Evolutionary conservation across 2,888 invertebrate species (phyloP), one percentile per base, ranked within the genome.

Genomic region (Megastigmus dorsalis): DNA sequence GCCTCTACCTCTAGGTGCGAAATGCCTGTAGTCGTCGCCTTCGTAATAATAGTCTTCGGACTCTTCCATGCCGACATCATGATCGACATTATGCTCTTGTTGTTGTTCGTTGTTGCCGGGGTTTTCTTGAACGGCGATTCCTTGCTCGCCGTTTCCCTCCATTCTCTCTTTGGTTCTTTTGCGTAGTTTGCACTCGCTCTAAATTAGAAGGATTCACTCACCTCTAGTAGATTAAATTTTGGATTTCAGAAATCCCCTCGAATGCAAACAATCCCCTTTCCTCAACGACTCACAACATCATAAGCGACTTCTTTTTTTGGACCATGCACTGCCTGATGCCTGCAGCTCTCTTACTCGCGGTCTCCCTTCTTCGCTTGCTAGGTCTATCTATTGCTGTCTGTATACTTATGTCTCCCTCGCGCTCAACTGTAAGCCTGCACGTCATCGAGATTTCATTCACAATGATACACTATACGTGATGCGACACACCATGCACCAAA

Each of bases 1-100:
- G 71, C 89, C 89, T 79, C 90, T 85, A 33, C 90, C 89, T 74
- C 89, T 85, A 38, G 88, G 88, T 63, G 88, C 84, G 81, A 89
- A 90, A 81, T 90, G 90, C 79, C 90, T 89, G 76, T 88, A 89
- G 69, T 89, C 88, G 57, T 89, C 88, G 60, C 85, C 84, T 50
- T 88, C 88, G 84, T 89, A 86, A 84, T 85, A 82, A 75, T 85
- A 86, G 68, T 87, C 85, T 43, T 87, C 87, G 55, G 82, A 74
- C 63, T 86, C 87, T 72, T 87, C 87, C 84, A 85, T 84, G 23
- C 70, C 75, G 52, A 48, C 73, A 41, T 77, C 73, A 23, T 71
- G 68, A 20, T 75, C 75, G 33, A 71, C 30, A 30, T 48, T 65
- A 7, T 69, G 69, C 20, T 76, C 65, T 38, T 57, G 67, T 23